These are phyloP conservation scores for Typhlichthys subterraneus DNA, from an alignment of 2,797 vertebrate genomes.

Conservation along the genomic window DNA sequence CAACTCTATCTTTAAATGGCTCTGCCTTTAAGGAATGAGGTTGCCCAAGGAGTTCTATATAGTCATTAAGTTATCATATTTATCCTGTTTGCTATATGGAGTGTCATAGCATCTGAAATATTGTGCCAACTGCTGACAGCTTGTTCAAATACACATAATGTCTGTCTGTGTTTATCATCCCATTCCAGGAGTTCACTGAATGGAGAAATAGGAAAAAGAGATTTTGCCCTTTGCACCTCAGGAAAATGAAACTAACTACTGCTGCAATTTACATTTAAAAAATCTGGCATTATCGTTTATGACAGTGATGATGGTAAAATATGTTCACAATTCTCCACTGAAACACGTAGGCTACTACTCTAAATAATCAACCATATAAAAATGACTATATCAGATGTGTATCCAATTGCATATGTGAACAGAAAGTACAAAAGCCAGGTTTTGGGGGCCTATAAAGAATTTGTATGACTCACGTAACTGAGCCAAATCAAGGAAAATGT, in stretches of 20 bases:
- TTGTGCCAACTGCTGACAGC: neutral
- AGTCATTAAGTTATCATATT: neutral
- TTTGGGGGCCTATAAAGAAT: too few relatives aligned
- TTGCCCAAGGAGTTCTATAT: slow-evolving; percentile 1
- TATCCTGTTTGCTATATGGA: slow-evolving; percentile 12
- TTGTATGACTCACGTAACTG: too few relatives aligned
- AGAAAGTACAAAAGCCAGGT: slow-evolving; percentile 18
- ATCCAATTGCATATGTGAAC: slow-evolving; percentile 24
- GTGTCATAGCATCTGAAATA: neutral
- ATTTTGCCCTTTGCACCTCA: too few relatives aligned
- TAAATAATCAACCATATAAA: slow-evolving; percentile 46
- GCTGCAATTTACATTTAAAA: too few relatives aligned
- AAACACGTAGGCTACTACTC: neutral
- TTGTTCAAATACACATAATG: neutral
- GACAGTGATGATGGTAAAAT: too few relatives aligned
- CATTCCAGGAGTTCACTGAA: too few relatives aligned
- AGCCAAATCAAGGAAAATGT: slow-evolving; percentile 23
- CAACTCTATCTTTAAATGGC: too few relatives aligned
- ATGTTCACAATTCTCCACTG: too few relatives aligned
- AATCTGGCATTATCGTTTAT: too few relatives aligned
- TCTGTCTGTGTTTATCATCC: too few relatives aligned
- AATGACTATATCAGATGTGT: slow-evolving; percentile 25
- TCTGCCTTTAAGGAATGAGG: slow-evolving; percentile 4
- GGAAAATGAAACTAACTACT: too few relatives aligned
- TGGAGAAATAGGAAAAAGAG: too few relatives aligned